Conservation (phyloP, 2,113 vertebrate species). For the Pterocles gutturalis region DNA sequence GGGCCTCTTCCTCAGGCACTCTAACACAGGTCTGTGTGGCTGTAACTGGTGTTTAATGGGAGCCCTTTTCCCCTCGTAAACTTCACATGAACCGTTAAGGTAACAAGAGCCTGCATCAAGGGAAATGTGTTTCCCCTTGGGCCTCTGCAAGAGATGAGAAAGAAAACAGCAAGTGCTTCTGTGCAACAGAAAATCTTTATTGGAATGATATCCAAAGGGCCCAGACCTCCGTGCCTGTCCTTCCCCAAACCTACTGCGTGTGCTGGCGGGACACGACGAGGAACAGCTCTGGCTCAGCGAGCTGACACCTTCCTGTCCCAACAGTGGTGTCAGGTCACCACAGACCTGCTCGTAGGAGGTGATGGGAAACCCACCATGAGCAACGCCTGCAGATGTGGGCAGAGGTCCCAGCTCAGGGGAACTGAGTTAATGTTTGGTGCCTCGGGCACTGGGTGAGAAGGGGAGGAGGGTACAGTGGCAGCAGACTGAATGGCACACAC, state of each 20-base stretch:
- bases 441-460: neutral
- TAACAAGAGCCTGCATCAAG: neutral
- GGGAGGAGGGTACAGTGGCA: neutral
- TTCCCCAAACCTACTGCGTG: neutral
- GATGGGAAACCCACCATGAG: neutral
- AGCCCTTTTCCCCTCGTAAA: neutral
- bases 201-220: slow-evolving; percentile 37
- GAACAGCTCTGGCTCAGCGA: neutral
- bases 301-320: neutral
- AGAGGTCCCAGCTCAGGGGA: neutral
- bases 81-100: neutral
- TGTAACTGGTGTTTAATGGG: neutral
- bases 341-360: neutral
- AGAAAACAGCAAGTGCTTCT: neutral
- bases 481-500: neutral
- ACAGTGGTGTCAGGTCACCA: neutral
- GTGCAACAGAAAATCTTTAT: slow-evolving; percentile 69
- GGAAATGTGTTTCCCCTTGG: neutral
- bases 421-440: neutral
- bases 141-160: neutral
- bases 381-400: neutral
- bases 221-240: neutral
- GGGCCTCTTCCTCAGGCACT: neutral
- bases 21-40: neutral
- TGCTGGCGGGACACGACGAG: fast-evolving